A percentile compares a stretch with the other conserved stretches of the same genome.
Evolutionary conservation across 64 coral and sea anemone species (phyloP).

Genomic region (Stichodactyla helianthus): DNA sequence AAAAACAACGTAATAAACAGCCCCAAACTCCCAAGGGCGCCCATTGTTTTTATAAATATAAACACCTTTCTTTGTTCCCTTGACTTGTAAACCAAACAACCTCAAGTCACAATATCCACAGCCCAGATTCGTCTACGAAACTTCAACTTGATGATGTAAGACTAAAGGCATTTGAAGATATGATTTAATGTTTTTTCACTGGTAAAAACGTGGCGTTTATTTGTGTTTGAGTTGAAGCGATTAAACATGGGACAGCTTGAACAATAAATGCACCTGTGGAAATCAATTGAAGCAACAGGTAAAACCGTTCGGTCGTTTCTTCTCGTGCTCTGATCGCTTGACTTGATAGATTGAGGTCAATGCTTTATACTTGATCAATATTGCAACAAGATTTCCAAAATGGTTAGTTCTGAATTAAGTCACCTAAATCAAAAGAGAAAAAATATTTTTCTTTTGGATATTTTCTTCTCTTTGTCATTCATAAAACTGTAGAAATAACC

Average conservation of each 20-base stretch:
- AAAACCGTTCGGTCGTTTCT: background rate
- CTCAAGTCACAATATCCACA: conserved; percentile 24
- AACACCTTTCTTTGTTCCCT: conserved; percentile 25
- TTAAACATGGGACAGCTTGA: conserved; percentile 14
- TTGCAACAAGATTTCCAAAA: background rate
- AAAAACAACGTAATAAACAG: conserved; percentile 20
- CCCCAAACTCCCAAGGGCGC: conserved; percentile 56
- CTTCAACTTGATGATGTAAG: conserved; percentile 33
- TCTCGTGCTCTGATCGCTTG: background rate
- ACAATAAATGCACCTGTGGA: conserved; percentile 45
- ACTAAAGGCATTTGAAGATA: conserved; percentile 40
- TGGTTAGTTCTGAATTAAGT: background rate
- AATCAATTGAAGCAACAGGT: background rate
- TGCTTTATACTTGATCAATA: background rate
- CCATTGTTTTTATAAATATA: conserved; percentile 53
- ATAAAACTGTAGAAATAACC: background rate
- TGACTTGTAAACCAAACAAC: conserved; percentile 8
- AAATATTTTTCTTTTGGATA: background rate
- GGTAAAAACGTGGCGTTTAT: conserved; percentile 54
- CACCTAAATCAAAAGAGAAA: background rate
- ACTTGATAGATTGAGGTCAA: conserved; percentile 19
- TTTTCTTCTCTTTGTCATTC: background rate
- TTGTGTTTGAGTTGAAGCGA: conserved; percentile 43
- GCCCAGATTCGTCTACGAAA: conserved; percentile 33
- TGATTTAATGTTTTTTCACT: conserved; percentile 76